phyloP scores from a whole-genome alignment of 2,797 vertebrate genomes.

The Lacerta bilineata region DNA sequence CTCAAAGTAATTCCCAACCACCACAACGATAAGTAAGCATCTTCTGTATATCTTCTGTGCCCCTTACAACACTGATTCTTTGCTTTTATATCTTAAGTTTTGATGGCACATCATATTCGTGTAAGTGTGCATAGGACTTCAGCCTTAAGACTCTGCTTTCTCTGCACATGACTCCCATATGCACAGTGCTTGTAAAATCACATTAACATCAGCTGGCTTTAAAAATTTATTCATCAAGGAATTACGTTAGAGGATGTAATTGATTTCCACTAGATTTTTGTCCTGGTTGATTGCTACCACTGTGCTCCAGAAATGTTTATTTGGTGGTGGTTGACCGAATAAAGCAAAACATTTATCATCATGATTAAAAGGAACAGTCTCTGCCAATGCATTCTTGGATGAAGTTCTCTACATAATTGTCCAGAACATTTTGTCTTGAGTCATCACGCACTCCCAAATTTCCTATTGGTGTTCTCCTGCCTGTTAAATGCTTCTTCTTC shows the following conservation, averaged over 20 bases:
- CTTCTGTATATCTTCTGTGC: no score
- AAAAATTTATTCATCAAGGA: neutral
- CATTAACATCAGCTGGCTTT: constrained; percentile 1
- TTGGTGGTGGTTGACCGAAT: constrained; percentile 5
- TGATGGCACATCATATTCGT: constrained; percentile 11
- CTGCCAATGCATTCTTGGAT: constrained; percentile 27
- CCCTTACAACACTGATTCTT: no score
- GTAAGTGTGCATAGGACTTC: no score
- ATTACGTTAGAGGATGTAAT: neutral
- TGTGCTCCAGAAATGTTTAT: neutral
- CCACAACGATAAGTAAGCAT: no score
- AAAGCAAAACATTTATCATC: constrained; percentile 13
- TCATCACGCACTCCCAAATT: neutral
- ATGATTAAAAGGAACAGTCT: constrained; percentile 37
- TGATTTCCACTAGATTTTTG: neutral
- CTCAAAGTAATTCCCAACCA: neutral
- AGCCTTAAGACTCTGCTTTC: neutral
- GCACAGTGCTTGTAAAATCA: constrained; percentile 21
- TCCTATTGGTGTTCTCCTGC: constrained; percentile 17
- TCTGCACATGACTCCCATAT: neutral
- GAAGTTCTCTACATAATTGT: constrained; percentile 30
- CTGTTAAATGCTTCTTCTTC: neutral
- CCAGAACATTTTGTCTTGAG: constrained; percentile 41
- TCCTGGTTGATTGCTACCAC: neutral
- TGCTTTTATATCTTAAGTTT: constrained; percentile 10